Base-by-base conservation (phyloP, 2,888 invertebrate genomes). In the Drosophila sordidapex region DNA sequence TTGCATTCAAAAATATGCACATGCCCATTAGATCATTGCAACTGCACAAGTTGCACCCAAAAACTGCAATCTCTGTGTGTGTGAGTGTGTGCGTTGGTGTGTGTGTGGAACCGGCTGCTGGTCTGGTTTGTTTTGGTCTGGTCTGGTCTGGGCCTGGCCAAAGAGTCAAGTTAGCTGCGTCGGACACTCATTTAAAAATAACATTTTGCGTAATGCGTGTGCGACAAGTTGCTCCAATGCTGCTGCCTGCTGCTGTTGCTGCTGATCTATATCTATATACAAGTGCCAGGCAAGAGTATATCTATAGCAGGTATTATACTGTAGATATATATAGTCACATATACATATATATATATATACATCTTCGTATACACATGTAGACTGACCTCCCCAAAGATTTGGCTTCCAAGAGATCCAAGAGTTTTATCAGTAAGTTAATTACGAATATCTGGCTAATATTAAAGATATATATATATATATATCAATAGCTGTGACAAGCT, bases 161-260 rank as follows among this genome's bases (percentile, higher is more conserved):
- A 64, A 70, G 13, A 46, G 79, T 66, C 75, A 74, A 69, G 57
- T 74, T 74, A 90, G 91, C 90, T 89, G 46, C 15, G 46, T 88
- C 89, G 90, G 86, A 85, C 86, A 84, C 79, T 76, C 74, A 74
- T 82, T 90, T 92, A 92, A 82, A 92, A 92, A 92, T 92, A 92
- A 87, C 72, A 89, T 82, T 92, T 91, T 92, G 92, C 91, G 92
- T 91, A 91, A 92, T 85, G 81, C 81, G 82, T 74, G 51, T 43
- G 74, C 79, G 80, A 82, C 83, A 80, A 73, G 69, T 72, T 68
- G 74, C 71, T 81, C 76, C 70, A 65, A 60, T 48, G 63, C 46
- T 46, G 46, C 15, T 46, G 13, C 46, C 13, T 13, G 35, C 35
- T 35, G 51, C 46, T 63, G 69, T 36, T 54, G 60, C n/a, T 46